Base-by-base conservation (phyloP, 2,113 vertebrate genomes). In the Pituophis catenifer region DNA sequence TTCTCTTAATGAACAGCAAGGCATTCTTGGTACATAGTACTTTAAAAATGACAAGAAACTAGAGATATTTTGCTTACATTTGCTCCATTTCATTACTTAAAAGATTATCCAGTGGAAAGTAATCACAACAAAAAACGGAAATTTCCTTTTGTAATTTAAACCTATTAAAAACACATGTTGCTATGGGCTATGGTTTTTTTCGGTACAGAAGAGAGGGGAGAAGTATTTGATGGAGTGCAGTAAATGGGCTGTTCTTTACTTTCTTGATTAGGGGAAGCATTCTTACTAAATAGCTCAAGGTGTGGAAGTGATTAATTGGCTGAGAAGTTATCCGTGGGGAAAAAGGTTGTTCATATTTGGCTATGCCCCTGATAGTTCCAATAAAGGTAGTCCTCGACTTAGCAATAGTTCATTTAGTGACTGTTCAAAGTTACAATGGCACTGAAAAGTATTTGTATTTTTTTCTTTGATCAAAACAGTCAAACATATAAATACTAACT, bases 1-100 rank as follows among this genome's bases (percentile, higher is more conserved):
- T 86, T 95, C 88, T 54, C 0, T 95, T 93, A 94, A 29, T 57
- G 53, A 95, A 96, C 93, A 88, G 19, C n/a, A 50, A 92, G 50
- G 5, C 19, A 90, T 75, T 1, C 4, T 89, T 24, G 33, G 81
- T 48, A 0, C 85, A 65, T 19, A 54, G 58, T 89, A 92, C 81
- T 85, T 92, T 86, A 65, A 6, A 55, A 89, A 75, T 38, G 48
- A 24, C 70, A 55, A 54, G 81, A 65, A 94, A 38, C 89, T 93
- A 13, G 2, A 59, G 88, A 94, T 15, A 55, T 53, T 50, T 92
- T 70, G 55, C 70, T 65, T 92, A 44, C 87, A n/a, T 87, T 94
- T 33, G 0, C 12, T 93, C 33, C 38, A 2, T 55, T 93, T 93
- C 23, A 5, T 90, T 91, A 75, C 55, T 54, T 75, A 53, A 89